A percentile compares a stretch with the other conserved stretches of the same genome.
Conservation (phyloP, 2,113 vertebrate genomes). For the Sinosuthora webbiana region DNA sequence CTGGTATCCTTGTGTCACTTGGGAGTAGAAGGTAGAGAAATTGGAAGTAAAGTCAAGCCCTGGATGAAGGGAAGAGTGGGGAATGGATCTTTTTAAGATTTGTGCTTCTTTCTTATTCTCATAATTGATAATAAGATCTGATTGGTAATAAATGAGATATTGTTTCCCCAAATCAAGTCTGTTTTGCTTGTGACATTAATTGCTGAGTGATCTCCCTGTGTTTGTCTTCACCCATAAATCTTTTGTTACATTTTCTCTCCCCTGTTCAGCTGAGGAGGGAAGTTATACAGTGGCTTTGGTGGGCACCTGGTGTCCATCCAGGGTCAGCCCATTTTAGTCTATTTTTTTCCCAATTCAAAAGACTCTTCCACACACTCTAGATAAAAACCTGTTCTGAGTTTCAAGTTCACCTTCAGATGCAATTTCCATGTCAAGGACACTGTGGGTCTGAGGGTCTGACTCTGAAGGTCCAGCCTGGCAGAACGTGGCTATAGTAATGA, state of each 20-base stretch:
- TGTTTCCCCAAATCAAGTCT: accelerated
- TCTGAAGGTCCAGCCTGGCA: too few species aligned
- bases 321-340: neutral
- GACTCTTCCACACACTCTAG: neutral
- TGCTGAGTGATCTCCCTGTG: neutral
- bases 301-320: neutral
- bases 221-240: neutral
- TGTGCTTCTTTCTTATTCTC: neutral
- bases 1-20: neutral
- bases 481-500: too few species aligned
- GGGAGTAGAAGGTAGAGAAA: neutral
- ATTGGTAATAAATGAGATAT: neutral
- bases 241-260: neutral
- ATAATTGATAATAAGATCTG: neutral
- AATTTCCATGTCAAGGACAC: neutral
- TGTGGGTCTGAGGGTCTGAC: too few species aligned
- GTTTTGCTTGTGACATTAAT: neutral
- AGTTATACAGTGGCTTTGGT: neutral
- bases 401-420: neutral
- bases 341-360: neutral
- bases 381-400: neutral
- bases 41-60: neutral
- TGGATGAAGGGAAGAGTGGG: neutral
- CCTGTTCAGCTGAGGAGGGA: neutral
- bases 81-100: neutral